Evolutionary conservation across 2,113 vertebrate genomes (phyloP), one percentile per base, ranked within the genome.

Genomic region (Aythya baeri): DNA sequence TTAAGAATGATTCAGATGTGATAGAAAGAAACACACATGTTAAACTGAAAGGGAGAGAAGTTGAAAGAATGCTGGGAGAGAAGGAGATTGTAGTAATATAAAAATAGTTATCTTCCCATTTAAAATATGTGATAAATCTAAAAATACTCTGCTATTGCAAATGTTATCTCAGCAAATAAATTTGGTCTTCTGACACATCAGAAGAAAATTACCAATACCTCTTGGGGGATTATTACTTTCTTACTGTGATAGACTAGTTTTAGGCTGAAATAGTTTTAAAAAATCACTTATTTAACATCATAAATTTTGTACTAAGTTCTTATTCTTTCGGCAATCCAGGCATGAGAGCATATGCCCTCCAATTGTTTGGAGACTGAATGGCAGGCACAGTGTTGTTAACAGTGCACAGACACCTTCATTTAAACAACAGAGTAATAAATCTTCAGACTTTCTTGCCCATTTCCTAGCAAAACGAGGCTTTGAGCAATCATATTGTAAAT

Each of bases 381-480:
- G 38, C 38, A 32, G 61, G 34, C 38, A 32, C 3, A 55, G 38
- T 70, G 29, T 62, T 70, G 58, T 90, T 92, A 52, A 55, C 31
- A 66, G 63, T 70, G 21, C 27, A 29, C 41, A 74, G 88, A 17
- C 21, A 77, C 43, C 57, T 91, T 93, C 46, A 18, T 78, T 88
- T 82, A 79, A 59, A 86, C 88, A 90, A 90, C 55, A 81, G 68
- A 31, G 23, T 62, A 89, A 93, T 93, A 92, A 77, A 86, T 95
- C 80, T 86, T 86, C 8, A 29, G 20, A 50, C 85, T 89, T 63
- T 58, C 21, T 81, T 67, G 4, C 46, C 49, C 22, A 36, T 77
- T 88, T 95, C 52, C 83, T 88, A 34, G n/a, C 25, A 75, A 87
- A 76, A 31, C 55, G 22, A 72, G 44, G 11, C 32, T 76, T 79